Evolutionary conservation across 2,797 vertebrate genomes (phyloP), one percentile per base, ranked within the genome.

Genomic region (Apogon talboti): DNA sequence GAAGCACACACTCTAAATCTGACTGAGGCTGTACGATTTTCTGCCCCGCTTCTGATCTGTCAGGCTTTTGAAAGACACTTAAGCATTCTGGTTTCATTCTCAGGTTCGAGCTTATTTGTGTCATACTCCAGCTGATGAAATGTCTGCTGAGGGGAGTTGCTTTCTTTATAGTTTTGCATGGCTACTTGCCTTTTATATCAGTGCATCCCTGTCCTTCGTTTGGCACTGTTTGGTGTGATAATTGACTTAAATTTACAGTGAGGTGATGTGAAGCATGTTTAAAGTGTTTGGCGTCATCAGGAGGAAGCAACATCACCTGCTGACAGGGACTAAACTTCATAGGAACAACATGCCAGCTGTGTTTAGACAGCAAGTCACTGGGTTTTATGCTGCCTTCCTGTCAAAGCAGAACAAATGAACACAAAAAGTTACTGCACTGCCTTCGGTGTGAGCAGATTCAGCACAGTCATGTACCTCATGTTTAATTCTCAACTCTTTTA

Each of bases 131-230:
- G 48, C 63, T 70, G 74, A 74, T 74, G 18, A 65, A 70, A 51
- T 45, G 47, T 37, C 67, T 66, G 77, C 68, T 62, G 62, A 46
- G 71, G 71, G 66, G 55, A 64, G 66, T 61, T 35, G 78, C 85
- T 75, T 91, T 75, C 82, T 85, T 92, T 90, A 83, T 86, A 85
- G 72, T 82, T 35, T 90, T 95, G 94, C 94, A 95, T 95, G 94
- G 93, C 85, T 85, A 87, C 93, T 93, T 94, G 93, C 89, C 93
- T 92, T 94, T 92, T 92, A 92, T 47, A 80, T 64, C 59, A 45
- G 21, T 41, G 33, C 28, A 37, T 8, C 33, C 70, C 66, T 59
- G 14, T 61, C 61, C 30, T 76, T 91, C 86, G 78, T 86, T 92
- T 86, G 90, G 88, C 91, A 89, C 54, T 46, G 63, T 77, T 78